These are phyloP conservation scores for Sicus ferrugineus DNA, from an alignment of 2,888 invertebrate genomes.

Conservation along the genomic window DNA sequence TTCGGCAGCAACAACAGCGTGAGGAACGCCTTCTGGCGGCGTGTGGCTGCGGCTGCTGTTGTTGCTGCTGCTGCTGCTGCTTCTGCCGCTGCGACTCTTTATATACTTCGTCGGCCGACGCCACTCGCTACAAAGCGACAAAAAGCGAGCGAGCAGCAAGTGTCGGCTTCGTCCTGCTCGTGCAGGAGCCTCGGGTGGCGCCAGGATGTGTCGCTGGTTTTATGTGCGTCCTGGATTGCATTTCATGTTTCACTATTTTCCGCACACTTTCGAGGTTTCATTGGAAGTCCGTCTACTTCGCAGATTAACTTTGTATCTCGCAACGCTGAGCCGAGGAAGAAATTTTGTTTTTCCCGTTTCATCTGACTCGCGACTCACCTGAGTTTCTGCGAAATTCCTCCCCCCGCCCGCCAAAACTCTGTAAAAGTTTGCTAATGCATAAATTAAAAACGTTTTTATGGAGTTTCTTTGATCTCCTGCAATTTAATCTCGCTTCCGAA, in stretches of 20 bases:
- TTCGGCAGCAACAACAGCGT: slow-evolving; percentile 25
- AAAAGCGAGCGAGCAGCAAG: slow-evolving; percentile 14
- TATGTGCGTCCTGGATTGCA: slow-evolving; percentile 4
- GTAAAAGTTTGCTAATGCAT: slow-evolving; percentile 41
- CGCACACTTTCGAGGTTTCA: neutral
- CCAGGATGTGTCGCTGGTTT: slow-evolving; percentile 2
- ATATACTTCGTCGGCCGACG: neutral
- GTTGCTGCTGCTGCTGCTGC: neutral
- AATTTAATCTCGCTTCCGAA: slow-evolving; percentile 20
- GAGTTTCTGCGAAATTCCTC: neutral
- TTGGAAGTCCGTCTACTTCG: slow-evolving; percentile 11
- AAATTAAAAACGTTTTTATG: slow-evolving; percentile 39
- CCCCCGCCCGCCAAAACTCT: neutral
- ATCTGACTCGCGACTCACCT: too few species aligned
- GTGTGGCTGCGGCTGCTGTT: neutral
- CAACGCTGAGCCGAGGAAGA: neutral
- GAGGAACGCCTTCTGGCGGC: neutral
- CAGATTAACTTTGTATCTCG: slow-evolving; percentile 17
- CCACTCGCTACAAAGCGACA: slow-evolving; percentile 30
- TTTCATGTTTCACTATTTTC: neutral
- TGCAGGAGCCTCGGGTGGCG: neutral
- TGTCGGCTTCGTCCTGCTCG: neutral
- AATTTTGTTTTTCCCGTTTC: too few species aligned
- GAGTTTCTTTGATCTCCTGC: slow-evolving; percentile 32
- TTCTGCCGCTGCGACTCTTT: too few species aligned